Evolutionary conservation across 1,140 invertebrate genomes (phyloP).

Genomic region (Anoplophora glabripennis): DNA sequence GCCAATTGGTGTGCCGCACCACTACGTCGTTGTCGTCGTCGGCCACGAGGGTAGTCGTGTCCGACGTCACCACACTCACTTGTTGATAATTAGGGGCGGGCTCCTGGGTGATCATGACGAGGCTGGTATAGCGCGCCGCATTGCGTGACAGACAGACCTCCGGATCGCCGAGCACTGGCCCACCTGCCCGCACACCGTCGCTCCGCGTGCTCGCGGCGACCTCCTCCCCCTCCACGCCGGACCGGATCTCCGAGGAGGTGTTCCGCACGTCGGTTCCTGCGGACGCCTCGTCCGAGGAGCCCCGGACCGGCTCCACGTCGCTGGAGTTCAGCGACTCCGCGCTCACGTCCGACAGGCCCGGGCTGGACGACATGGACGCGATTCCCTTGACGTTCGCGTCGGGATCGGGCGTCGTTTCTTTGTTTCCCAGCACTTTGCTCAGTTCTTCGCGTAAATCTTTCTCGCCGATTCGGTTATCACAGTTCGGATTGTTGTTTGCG

Average conservation of each 20-base stretch:
- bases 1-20: conserved; percentile 57
- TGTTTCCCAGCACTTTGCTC: not conserved
- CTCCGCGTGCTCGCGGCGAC: conserved; percentile 25
- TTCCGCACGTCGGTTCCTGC: conserved; percentile 28
- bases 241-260: conserved; percentile 37
- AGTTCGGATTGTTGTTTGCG: conserved; percentile 7
- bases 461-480: conserved; percentile 19
- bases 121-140: conserved; percentile 74
- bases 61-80: conserved; percentile 68
- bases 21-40: conserved; percentile 49
- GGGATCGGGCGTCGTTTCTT: not conserved
- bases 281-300: conserved; percentile 10
- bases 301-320: conserved; percentile 32
- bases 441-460: not conserved
- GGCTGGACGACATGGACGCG: conserved; percentile 31
- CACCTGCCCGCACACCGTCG: conserved; percentile 38
- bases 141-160: conserved; percentile 53
- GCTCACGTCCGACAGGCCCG: conserved; percentile 40
- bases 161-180: conserved; percentile 51
- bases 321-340: conserved; percentile 42
- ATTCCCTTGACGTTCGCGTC: not conserved
- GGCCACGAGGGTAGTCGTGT: conserved; percentile 67
- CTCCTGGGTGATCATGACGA: conserved; percentile 83
- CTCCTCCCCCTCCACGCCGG: conserved; percentile 26
- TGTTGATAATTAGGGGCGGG: conserved; percentile 49